These are phyloP conservation scores for Hypotaenidia okinawae DNA, from an alignment of 2,797 vertebrate species.

Conservation along the genomic window DNA sequence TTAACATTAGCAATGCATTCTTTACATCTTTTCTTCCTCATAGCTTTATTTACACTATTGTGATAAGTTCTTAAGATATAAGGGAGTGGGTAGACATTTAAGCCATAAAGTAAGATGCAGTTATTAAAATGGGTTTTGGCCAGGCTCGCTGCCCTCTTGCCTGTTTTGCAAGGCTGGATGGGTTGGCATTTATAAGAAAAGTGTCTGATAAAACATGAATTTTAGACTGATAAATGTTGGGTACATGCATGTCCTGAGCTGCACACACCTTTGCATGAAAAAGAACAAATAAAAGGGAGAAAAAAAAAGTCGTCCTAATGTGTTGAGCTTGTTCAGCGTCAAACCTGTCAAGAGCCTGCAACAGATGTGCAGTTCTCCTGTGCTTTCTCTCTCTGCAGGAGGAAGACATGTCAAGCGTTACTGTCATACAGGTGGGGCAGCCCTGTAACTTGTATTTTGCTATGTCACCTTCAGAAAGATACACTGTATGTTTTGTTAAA, in stretches of 20 bases:
- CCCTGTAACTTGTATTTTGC: background rate
- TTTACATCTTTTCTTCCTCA: background rate
- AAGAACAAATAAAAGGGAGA: background rate
- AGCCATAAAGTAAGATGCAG: background rate
- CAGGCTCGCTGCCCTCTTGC: background rate
- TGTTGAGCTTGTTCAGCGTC: accelerated
- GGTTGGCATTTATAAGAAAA: background rate
- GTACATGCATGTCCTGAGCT: background rate
- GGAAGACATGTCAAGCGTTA: background rate
- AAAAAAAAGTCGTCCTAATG: too few relatives aligned
- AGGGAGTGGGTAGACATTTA: background rate
- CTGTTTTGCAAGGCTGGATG: background rate
- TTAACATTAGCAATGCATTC: background rate
- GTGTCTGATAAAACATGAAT: background rate
- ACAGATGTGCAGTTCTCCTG: background rate
- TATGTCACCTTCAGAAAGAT: background rate
- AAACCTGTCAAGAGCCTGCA: background rate
- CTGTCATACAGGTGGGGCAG: background rate
- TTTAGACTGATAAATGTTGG: background rate
- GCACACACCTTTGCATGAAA: background rate
- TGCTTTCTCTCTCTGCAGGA: background rate
- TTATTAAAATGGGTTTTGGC: background rate
- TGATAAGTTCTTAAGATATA: background rate
- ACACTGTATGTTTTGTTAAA: background rate
- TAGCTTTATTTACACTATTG: background rate